These are phyloP conservation scores for Phoxinus phoxinus DNA, from an alignment of 2,113 vertebrate species.

Conservation along the genomic window DNA sequence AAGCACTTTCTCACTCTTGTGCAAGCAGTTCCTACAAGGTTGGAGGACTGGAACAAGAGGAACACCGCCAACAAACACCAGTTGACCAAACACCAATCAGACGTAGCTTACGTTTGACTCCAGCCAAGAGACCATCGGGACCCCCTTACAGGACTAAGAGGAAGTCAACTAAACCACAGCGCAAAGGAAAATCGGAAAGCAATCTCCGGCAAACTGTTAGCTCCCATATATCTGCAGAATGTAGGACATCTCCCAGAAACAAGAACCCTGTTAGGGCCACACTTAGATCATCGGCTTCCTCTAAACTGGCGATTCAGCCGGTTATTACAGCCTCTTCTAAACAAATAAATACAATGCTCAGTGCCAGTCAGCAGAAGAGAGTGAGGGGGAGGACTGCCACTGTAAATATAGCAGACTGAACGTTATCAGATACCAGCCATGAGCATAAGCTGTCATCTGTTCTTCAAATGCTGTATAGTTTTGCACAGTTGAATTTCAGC, in stretches of 20 bases:
- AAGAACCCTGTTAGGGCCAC: constrained; percentile 41
- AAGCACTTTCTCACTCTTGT: constrained; percentile 12
- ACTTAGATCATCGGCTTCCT: constrained; percentile 44
- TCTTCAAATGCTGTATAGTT: constrained; percentile 49
- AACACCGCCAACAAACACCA: constrained; percentile 1
- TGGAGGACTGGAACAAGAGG: constrained; percentile 23
- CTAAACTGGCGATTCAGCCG: constrained; percentile 22
- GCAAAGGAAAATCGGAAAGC: constrained; percentile 27
- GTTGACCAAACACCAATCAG: constrained; percentile 40
- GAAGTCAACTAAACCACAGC: constrained; percentile 49
- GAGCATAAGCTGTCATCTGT: constrained; percentile 35
- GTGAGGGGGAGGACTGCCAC: constrained; percentile 5
- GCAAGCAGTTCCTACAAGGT: constrained; percentile 29
- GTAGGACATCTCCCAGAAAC: constrained; percentile 52
- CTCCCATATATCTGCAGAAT: constrained; percentile 44
- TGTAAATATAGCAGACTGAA: constrained; percentile 23
- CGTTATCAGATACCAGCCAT: constrained; percentile 36
- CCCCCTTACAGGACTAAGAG: constrained; percentile 54
- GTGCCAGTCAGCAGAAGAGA: constrained; percentile 26
- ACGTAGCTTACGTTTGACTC: constrained; percentile 41
- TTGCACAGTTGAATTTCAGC: constrained; percentile 59
- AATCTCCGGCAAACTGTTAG: constrained; percentile 45
- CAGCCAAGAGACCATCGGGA: constrained; percentile 49
- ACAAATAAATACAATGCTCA: constrained; percentile 21
- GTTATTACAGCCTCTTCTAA: constrained; percentile 16